Evolutionary conservation across 2,113 vertebrate species (phyloP), one percentile per base, ranked within the genome.

Genomic region (Peromyscus leucopus): DNA sequence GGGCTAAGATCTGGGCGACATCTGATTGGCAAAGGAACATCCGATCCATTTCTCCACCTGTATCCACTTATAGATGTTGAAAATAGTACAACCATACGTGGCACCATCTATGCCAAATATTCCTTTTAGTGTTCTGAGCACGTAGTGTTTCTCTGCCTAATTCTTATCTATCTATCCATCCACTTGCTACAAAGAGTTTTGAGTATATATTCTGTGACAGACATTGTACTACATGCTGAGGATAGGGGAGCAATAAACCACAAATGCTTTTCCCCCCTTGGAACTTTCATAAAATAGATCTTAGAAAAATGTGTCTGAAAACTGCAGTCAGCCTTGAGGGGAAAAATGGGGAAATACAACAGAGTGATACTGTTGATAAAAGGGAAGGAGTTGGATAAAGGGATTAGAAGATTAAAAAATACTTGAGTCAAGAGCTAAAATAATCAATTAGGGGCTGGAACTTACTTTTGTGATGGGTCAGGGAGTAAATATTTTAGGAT

Each of bases 401-500:
- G 42, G 39, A 83, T n/a, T 89, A 69, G 16, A 6, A 22, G 39
- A 10, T 19, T 13, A 76, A 24, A 8, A 76, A 57, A 63, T 65
- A 94, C 48, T 48, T 33, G 24, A 79, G 33, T 2, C 55, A 48
- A 91, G 16, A 85, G 71, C 24, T 72, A 80, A 85, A 72, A 51
- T n/a, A 80, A 71, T 90, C 31, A 87, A 19, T 63, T n/a, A 51
- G 2, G 39, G 36, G 6, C 26, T 85, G 5, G 28, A 72, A 88
- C 78, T 48, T 13, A 89, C 90, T 96, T 95, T 67, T 89, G 15
- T 28, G 36, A 89, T 78, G 19, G 46, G 5, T 36, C 26, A 96
- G 36, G 75, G 26, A 93, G n/a, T 48, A 93, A 92, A 76, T 67
- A 86, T 85, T 95, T 92, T n/a, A 93, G 65, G 31, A 11, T 91